Conservation (phyloP, 2,888 invertebrate species). For the Amiota mariae region DNA sequence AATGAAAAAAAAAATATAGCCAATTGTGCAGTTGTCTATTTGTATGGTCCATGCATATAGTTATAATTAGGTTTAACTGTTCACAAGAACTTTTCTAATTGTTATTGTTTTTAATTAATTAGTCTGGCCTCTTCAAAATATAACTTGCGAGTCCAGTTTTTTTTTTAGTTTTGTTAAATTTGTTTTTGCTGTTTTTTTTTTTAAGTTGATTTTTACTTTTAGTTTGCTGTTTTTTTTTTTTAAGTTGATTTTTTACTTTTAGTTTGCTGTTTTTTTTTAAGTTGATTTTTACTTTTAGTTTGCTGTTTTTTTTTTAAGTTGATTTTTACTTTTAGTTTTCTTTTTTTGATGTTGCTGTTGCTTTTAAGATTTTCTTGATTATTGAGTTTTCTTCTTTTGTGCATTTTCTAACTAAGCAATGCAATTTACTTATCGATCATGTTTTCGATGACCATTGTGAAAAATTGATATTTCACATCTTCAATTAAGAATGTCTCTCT, state of each 20-base stretch:
- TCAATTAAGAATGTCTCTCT: slow-evolving; percentile 67
- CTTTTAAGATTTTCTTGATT: neutral
- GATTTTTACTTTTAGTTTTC: neutral
- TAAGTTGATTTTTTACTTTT: neutral
- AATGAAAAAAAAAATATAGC: no score
- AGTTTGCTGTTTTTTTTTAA: neutral
- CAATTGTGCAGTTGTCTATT: no score
- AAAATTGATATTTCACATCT: slow-evolving; percentile 69
- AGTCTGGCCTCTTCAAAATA: no score
- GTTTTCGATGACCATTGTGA: slow-evolving; percentile 61
- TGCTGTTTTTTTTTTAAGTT: neutral
- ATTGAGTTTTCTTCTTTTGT: neutral
- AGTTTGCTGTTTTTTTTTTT: neutral
- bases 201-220: neutral
- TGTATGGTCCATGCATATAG: no score
- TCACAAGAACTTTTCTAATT: no score
- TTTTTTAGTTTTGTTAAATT: no score
- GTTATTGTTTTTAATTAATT: no score
- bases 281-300: neutral
- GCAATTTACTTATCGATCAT: slow-evolving; percentile 20
- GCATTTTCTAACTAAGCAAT: neutral
- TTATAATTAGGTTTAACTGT: no score
- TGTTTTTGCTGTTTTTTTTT: neutral
- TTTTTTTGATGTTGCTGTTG: slow-evolving; percentile 2
- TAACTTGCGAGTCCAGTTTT: no score